phyloP scores from a whole-genome alignment of 2,888 invertebrate species.

The Timandra comae region DNA sequence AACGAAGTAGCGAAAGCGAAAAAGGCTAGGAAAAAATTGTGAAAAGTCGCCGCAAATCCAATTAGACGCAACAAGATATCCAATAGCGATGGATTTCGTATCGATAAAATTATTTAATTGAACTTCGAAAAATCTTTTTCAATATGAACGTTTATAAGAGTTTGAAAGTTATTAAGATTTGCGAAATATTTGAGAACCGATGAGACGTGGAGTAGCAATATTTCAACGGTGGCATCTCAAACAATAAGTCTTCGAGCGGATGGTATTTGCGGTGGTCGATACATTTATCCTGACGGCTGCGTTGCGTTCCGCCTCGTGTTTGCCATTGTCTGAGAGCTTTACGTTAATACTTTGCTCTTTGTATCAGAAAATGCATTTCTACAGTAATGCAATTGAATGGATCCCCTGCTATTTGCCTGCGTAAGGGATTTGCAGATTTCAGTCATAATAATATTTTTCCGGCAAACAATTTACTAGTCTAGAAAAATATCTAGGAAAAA shows the following conservation, averaged over 20 bases:
- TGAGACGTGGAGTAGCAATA: constrained; percentile 37
- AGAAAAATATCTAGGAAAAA: constrained; percentile 13
- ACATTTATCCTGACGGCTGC: constrained; percentile 53
- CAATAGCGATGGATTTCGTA: constrained; percentile 46
- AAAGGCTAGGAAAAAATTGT: constrained; percentile 43
- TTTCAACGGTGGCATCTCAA: constrained; percentile 52
- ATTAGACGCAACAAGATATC: constrained; percentile 57
- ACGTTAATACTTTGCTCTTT: constrained; percentile 52
- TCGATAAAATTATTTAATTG: constrained; percentile 44
- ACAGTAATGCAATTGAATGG: constrained; percentile 42
- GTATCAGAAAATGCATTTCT: constrained; percentile 48
- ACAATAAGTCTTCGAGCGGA: constrained; percentile 58
- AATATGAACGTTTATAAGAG: constrained; percentile 9
- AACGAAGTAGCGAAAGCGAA: constrained; percentile 24
- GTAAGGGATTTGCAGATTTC: constrained; percentile 19
- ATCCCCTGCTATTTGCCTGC: constrained; percentile 27
- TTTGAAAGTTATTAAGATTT: constrained; percentile 25
- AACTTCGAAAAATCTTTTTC: constrained; percentile 27
- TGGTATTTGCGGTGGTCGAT: constrained; percentile 57
- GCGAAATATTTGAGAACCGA: constrained; percentile 27
- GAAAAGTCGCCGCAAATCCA: constrained; percentile 55
- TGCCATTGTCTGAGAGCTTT: constrained; percentile 63
- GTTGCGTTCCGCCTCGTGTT: constrained; percentile 51
- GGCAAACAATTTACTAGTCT: constrained; percentile 15
- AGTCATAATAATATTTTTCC: constrained; percentile 20